Evolutionary conservation across 2,888 invertebrate species (phyloP).

Genomic region (Artemia sp.): DNA sequence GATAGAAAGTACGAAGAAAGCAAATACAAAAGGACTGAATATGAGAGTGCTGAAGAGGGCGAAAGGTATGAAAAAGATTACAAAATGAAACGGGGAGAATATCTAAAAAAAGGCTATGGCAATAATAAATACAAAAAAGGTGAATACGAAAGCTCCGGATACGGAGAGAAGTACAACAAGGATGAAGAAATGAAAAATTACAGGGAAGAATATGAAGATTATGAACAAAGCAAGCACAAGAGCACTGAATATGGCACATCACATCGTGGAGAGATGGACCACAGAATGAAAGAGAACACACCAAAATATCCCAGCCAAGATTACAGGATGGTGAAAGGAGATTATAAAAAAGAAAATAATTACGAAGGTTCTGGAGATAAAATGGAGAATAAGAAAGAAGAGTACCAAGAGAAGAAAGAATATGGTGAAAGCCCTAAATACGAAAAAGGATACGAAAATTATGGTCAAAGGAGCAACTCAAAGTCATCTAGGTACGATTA

Average conservation of each 20-base stretch:
- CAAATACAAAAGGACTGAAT: background rate
- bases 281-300: background rate
- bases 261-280: too few species aligned
- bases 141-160: background rate
- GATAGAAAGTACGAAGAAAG: background rate
- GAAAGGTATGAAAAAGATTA: too few species aligned
- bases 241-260: background rate
- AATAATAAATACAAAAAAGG: background rate
- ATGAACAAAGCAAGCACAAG: background rate
- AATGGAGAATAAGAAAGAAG: background rate
- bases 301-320: background rate
- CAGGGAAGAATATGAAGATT: background rate
- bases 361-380: background rate
- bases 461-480: too few species aligned
- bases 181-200: background rate
- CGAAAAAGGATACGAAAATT: too few species aligned
- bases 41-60: too few species aligned
- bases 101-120: background rate
- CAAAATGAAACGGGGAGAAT: background rate
- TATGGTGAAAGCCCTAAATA: background rate
- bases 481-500: too few species aligned
- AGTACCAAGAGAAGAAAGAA: background rate
- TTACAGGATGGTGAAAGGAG: background rate
- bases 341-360: background rate
- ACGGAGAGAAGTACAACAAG: background rate